phyloP scores from a whole-genome alignment of 2,888 invertebrate genomes.

The Acrobasis consociella region DNA sequence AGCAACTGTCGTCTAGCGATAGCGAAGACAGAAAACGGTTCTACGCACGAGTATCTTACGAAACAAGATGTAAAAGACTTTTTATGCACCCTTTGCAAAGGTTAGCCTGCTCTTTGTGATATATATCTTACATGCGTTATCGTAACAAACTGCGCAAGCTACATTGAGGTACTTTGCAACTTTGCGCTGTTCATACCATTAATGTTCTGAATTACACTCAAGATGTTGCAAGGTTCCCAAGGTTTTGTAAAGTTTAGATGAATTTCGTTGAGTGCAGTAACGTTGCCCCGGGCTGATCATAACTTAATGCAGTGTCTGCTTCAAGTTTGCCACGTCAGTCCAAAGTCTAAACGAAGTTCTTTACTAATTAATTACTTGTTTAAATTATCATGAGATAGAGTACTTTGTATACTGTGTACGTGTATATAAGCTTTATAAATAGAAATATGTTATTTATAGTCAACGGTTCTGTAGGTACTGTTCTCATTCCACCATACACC shows the following conservation, averaged over 20 bases:
- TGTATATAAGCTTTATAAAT: neutral
- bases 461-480: too few relatives aligned
- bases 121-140: too few relatives aligned
- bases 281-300: conserved; percentile 51
- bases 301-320: conserved; percentile 50
- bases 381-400: conserved; percentile 40
- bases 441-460: too few relatives aligned
- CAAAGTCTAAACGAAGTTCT: conserved; percentile 46
- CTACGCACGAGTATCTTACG: too few relatives aligned
- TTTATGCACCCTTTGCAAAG: too few relatives aligned
- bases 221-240: conserved; percentile 24
- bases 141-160: too few relatives aligned
- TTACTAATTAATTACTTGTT: conserved; percentile 61
- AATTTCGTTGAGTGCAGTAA: conserved; percentile 37
- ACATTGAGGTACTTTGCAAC: neutral
- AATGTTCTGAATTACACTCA: conserved; percentile 21
- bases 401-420: neutral
- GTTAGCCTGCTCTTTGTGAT: too few relatives aligned
- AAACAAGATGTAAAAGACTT: too few relatives aligned
- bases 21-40: too few relatives aligned
- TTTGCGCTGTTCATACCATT: neutral
- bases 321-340: conserved; percentile 55
- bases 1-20: too few relatives aligned
- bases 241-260: conserved; percentile 34
- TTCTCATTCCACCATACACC: too few relatives aligned